These are phyloP conservation scores for Sminthopsis crassicaudata DNA, from an alignment of 2,113 vertebrate species.

Conservation along the genomic window DNA sequence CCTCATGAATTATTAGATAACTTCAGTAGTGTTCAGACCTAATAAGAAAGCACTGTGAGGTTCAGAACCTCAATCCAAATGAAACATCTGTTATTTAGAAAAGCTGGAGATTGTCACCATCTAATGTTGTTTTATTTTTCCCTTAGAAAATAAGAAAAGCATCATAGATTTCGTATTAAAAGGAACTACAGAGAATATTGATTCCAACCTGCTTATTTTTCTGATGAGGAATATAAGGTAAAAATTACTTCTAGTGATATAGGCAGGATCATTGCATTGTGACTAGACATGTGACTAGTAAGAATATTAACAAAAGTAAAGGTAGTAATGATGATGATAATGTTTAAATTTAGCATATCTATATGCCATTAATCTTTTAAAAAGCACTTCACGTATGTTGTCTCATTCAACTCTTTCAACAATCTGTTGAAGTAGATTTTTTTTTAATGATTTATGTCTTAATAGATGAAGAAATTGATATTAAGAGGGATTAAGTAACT, in stretches of 20 bases:
- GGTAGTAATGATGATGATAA: background rate
- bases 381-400: background rate
- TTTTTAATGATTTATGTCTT: background rate
- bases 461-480: background rate
- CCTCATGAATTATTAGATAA: no score
- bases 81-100: background rate
- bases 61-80: background rate
- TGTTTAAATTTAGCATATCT: background rate
- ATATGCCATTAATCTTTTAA: background rate
- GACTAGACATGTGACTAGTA: no score
- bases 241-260: background rate
- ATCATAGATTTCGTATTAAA: background rate
- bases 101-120: background rate
- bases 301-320: background rate
- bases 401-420: background rate
- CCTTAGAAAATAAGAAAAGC: background rate
- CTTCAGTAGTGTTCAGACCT: background rate
- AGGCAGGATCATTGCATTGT: background rate
- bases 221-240: background rate
- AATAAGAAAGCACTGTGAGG: background rate
- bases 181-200: background rate
- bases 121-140: background rate
- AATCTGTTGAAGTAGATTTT: background rate
- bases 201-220: background rate
- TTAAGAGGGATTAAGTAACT: background rate